Percentiles rank a stretch among this genome's conserved stretches.
Evolutionary conservation across 2,888 invertebrate genomes (phyloP).

Genomic region (Chymomyza amoena): DNA sequence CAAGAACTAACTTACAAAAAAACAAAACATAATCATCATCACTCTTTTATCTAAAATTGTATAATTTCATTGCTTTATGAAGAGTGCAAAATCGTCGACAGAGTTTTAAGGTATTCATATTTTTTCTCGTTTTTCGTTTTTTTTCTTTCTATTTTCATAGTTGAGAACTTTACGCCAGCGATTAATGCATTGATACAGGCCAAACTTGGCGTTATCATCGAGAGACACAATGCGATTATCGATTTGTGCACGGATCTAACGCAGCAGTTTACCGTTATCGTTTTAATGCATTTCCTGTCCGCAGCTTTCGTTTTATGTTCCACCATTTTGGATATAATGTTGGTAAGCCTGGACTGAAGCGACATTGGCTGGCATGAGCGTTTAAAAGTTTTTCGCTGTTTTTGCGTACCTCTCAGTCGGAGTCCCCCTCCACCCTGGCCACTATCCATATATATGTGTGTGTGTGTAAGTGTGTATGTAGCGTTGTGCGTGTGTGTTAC

Average conservation of each 20-base stretch:
- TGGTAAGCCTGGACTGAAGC: slow-evolving; percentile 60
- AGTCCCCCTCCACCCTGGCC: background rate
- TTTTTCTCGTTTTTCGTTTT: background rate
- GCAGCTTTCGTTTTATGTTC: slow-evolving; percentile 75
- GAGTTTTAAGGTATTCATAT: background rate
- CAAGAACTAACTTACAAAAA: too few species aligned
- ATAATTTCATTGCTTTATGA: background rate
- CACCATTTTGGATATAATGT: slow-evolving; percentile 75
- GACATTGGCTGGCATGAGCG: slow-evolving; percentile 19
- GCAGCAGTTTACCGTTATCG: slow-evolving; percentile 70
- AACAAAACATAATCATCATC: too few species aligned
- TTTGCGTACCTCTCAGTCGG: slow-evolving; percentile 20
- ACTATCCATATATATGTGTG: slow-evolving; percentile 8
- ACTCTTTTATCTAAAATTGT: too few species aligned
- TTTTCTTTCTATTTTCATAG: slow-evolving; percentile 20
- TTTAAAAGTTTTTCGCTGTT: slow-evolving; percentile 55
- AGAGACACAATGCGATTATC: slow-evolving; percentile 75
- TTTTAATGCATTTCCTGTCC: slow-evolving; percentile 76
- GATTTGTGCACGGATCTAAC: slow-evolving; percentile 75
- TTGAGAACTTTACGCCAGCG: slow-evolving; percentile 42
- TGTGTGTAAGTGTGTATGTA: background rate
- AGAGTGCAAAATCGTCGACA: background rate
- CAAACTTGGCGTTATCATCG: slow-evolving; percentile 58
- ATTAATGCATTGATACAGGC: slow-evolving; percentile 60
- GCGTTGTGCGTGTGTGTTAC: background rate